A percentile compares a stretch with the other conserved stretches of the same genome.
phyloP scores from a whole-genome alignment of 1,140 invertebrate species.

The Pissodes strobi region DNA sequence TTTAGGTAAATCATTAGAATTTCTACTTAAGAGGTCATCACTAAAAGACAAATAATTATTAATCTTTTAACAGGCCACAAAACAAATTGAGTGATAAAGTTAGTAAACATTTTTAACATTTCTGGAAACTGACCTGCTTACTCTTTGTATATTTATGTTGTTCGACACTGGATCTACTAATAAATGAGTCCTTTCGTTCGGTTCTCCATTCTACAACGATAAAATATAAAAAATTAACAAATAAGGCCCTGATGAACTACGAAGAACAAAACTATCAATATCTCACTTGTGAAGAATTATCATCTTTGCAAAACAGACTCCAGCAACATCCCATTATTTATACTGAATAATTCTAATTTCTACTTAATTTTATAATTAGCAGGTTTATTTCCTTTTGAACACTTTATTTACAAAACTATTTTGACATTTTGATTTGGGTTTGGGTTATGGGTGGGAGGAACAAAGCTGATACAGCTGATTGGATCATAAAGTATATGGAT shows the following conservation, averaged over 20 bases:
- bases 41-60: slow-evolving; percentile 56
- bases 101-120: no score
- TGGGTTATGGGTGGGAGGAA: no score
- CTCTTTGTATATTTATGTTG: slow-evolving; percentile 64
- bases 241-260: slow-evolving; percentile 15
- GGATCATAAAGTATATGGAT: no score
- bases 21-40: slow-evolving; percentile 67
- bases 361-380: no score
- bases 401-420: no score
- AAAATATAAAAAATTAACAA: slow-evolving; percentile 17
- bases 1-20: slow-evolving; percentile 70
- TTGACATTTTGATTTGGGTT: no score
- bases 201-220: slow-evolving; percentile 61
- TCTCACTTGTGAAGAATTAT: slow-evolving; percentile 51
- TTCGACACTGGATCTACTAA: slow-evolving; percentile 71
- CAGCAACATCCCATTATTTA: slow-evolving; percentile 55
- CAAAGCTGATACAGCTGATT: no score
- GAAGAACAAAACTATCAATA: no score
- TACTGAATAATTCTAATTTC: background rate
- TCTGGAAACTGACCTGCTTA: slow-evolving; percentile 58
- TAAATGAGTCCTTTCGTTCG: slow-evolving; percentile 70
- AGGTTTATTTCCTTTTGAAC: no score
- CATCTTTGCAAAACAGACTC: slow-evolving; percentile 55
- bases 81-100: no score
- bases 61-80: no score